A percentile compares a stretch with the other conserved stretches of the same genome.
Evolutionary conservation across 2,888 invertebrate species (phyloP).

Genomic region (Chloroclysta siterata): DNA sequence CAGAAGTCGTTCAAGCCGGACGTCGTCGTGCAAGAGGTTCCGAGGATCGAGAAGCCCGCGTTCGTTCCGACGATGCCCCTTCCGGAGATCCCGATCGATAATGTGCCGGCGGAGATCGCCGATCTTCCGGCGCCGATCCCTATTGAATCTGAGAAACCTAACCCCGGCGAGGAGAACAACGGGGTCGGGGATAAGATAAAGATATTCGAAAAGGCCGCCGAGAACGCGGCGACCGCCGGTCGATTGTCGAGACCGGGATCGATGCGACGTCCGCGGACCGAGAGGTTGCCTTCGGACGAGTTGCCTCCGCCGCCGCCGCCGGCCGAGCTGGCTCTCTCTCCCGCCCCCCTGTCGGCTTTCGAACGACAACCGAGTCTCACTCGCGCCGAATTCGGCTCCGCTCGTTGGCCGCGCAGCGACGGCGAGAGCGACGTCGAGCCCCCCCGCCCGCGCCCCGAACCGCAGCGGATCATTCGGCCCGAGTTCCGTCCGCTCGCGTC

Average conservation of each 20-base stretch:
- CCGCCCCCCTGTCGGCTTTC: conserved; percentile 50
- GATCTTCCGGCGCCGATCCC: conserved; percentile 31
- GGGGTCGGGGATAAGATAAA: conserved; percentile 81
- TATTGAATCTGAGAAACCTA: conserved; percentile 21
- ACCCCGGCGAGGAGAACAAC: conserved; percentile 63
- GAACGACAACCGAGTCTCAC: conserved; percentile 70
- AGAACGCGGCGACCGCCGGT: conserved; percentile 64
- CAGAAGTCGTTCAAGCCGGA: conserved; percentile 32
- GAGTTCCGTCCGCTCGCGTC: conserved; percentile 77
- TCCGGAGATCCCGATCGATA: conserved; percentile 12
- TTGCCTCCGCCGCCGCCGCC: conserved; percentile 38
- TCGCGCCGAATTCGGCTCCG: conserved; percentile 30
- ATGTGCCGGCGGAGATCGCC: neutral
- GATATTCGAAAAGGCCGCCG: conserved; percentile 78
- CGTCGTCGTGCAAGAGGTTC: conserved; percentile 11
- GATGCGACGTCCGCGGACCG: conserved; percentile 59
- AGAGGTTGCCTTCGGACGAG: conserved; percentile 47
- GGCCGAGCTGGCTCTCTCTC: conserved; percentile 28
- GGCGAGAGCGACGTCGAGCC: conserved; percentile 43
- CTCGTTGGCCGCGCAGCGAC: conserved; percentile 39
- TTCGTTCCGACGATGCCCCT: conserved; percentile 30
- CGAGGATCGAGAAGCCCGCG: conserved; percentile 29
- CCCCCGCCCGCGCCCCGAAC: conserved; percentile 67
- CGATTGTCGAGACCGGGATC: conserved; percentile 71
- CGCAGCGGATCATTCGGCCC: conserved; percentile 76